phyloP scores from a whole-genome alignment of 2,113 vertebrate species.

The Bostrychus sinensis region DNA sequence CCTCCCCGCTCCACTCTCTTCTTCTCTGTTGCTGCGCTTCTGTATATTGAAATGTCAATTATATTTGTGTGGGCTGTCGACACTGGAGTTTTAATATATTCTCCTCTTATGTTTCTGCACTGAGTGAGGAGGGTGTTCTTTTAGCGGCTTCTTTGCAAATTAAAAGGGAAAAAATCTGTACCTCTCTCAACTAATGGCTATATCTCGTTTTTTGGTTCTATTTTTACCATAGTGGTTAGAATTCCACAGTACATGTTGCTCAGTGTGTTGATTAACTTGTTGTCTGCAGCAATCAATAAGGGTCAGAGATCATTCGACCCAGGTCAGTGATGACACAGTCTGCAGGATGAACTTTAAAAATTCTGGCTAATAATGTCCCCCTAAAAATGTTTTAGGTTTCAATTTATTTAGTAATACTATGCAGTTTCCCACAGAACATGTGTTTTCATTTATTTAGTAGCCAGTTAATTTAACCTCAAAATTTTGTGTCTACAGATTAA shows the following conservation, averaged over 20 bases:
- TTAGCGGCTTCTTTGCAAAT: constrained; percentile 52
- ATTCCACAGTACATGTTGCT: constrained; percentile 6
- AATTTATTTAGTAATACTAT: neutral
- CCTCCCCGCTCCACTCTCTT: constrained; percentile 40
- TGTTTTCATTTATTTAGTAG: too few relatives aligned
- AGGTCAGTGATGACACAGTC: constrained; percentile 8
- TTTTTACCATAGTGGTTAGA: constrained; percentile 19
- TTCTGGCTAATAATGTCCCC: neutral
- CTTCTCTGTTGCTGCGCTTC: constrained; percentile 57
- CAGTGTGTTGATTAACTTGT: constrained; percentile 22
- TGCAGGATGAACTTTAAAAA: neutral
- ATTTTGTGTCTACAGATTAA: too few relatives aligned
- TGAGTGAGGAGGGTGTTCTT: constrained; percentile 57
- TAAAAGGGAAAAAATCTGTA: constrained; percentile 49
- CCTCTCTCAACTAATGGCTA: neutral
- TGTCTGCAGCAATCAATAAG: constrained; percentile 21
- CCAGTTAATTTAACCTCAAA: too few relatives aligned
- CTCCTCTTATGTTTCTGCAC: constrained; percentile 43
- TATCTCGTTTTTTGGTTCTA: constrained; percentile 35
- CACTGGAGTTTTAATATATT: constrained; percentile 62
- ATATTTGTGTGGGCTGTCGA: constrained; percentile 68
- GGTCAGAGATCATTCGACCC: constrained; percentile 31
- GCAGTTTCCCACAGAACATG: neutral
- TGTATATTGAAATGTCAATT: constrained; percentile 74
- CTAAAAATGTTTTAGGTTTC: too few relatives aligned